These are phyloP conservation scores for Coendou prehensilis DNA, from an alignment of 2,797 vertebrate species.

Conservation along the genomic window DNA sequence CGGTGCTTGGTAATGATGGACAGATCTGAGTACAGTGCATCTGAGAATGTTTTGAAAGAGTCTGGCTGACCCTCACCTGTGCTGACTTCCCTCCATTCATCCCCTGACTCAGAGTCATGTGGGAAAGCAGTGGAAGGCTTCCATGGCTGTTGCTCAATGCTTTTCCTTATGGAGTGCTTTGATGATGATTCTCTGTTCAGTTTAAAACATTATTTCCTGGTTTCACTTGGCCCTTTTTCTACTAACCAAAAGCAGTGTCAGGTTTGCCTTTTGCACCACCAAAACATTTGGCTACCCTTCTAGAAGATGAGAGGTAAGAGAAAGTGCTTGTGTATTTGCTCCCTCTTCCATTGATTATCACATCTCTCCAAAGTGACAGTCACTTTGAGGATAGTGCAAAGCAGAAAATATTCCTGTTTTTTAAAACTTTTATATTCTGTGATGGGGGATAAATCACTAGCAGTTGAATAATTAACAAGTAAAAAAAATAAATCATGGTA, in stretches of 20 bases:
- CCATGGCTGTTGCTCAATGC: not conserved
- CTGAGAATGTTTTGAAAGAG: not conserved
- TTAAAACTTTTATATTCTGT: not conserved
- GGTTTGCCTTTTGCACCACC: not conserved
- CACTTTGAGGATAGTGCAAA: not conserved
- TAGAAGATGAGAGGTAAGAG: not conserved
- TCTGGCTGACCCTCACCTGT: accelerated
- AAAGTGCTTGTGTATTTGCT: not conserved
- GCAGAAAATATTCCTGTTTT: not conserved
- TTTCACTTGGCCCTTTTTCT: not conserved
- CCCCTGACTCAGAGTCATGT: accelerated
- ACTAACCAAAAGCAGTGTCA: not conserved
- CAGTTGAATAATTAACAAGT: not conserved
- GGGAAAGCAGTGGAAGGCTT: not conserved
- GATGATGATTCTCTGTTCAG: not conserved
- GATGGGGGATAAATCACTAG: not conserved
- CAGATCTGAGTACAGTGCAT: not conserved
- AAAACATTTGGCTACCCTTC: not conserved
- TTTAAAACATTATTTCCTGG: not conserved
- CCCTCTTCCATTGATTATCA: not conserved
- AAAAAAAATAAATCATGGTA: not conserved
- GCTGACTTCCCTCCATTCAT: not conserved
- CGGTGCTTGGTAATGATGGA: not conserved
- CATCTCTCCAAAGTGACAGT: not conserved
- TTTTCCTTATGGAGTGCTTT: not conserved